Percentiles rank a stretch among this genome's conserved stretches.
Conservation (phyloP, 1,140 invertebrate genomes). For the Drosophila trapezifrons region DNA sequence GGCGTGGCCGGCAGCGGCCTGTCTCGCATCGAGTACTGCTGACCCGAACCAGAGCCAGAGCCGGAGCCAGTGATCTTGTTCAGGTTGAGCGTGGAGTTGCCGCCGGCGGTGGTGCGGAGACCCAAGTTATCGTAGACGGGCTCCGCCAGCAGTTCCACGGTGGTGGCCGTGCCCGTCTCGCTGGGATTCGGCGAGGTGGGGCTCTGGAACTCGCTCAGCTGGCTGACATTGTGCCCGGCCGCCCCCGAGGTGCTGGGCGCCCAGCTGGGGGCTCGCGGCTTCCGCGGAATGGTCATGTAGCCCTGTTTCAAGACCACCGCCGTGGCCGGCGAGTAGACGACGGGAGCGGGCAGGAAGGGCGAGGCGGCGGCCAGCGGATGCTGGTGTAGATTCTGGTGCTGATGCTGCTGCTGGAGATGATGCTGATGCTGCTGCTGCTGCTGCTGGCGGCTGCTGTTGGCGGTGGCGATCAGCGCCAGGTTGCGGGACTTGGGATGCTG, state of each 20-base stretch:
- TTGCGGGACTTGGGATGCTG: conserved; percentile 83
- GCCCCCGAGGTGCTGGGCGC: conserved; percentile 86
- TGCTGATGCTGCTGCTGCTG: conserved; percentile 64
- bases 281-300: conserved; percentile 93
- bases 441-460: conserved; percentile 84
- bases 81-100: conserved; percentile 91
- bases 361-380: conserved; percentile 85
- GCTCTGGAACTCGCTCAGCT: conserved; percentile 80
- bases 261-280: conserved; percentile 92
- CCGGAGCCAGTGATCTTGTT: conserved; percentile 86
- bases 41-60: conserved; percentile 77
- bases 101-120: conserved; percentile 92
- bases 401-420: conserved; percentile 42
- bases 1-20: conserved; percentile 87
- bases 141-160: conserved; percentile 86
- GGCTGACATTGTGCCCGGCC: conserved; percentile 72
- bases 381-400: conserved; percentile 81
- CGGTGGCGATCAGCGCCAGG: conserved; percentile 83
- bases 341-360: conserved; percentile 87
- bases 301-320: conserved; percentile 88
- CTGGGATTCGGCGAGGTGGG: conserved; percentile 85
- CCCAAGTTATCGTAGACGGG: conserved; percentile 94
- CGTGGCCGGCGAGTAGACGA: conserved; percentile 84
- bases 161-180: conserved; percentile 85
- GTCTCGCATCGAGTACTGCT: conserved; percentile 85